These are phyloP conservation scores for Triplophysa dalaica DNA, from an alignment of 2,113 vertebrate species.

Conservation along the genomic window DNA sequence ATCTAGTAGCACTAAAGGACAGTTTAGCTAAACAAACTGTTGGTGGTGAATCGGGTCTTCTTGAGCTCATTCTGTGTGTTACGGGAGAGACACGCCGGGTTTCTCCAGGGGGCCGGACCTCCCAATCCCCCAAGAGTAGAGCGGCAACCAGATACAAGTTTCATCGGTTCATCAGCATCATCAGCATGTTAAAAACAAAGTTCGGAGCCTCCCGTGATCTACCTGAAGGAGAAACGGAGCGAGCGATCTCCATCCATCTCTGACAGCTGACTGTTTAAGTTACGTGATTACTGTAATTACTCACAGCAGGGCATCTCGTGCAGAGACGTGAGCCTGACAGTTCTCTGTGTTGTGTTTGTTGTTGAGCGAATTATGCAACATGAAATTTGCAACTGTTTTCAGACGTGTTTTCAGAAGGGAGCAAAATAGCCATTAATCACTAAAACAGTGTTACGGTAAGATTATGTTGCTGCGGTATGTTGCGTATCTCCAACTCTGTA, in stretches of 20 bases:
- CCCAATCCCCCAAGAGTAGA: slow-evolving; percentile 55
- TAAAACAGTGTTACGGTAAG: slow-evolving; percentile 26
- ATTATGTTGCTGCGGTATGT: neutral
- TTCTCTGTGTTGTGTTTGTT: slow-evolving; percentile 55
- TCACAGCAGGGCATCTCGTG: slow-evolving; percentile 56
- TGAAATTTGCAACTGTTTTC: slow-evolving; percentile 43
- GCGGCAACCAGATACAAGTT: slow-evolving; percentile 57
- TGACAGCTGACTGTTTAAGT: slow-evolving; percentile 73
- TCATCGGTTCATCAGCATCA: slow-evolving; percentile 49
- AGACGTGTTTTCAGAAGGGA: slow-evolving; percentile 12
- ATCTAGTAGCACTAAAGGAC: slow-evolving; percentile 64
- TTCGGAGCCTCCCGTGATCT: slow-evolving; percentile 59
- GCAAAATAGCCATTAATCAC: slow-evolving; percentile 14
- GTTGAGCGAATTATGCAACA: slow-evolving; percentile 24
- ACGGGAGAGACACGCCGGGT: slow-evolving; percentile 53
- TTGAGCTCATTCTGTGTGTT: slow-evolving; percentile 56
- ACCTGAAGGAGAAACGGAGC: slow-evolving; percentile 64
- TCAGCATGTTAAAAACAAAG: slow-evolving; percentile 56
- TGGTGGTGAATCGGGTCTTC: slow-evolving; percentile 61
- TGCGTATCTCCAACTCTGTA: neutral
- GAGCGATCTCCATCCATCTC: slow-evolving; percentile 67
- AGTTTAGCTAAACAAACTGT: slow-evolving; percentile 72
- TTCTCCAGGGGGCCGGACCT: slow-evolving; percentile 41
- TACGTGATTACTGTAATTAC: slow-evolving; percentile 73
- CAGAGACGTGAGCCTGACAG: slow-evolving; percentile 32